Evolutionary conservation across 2,888 invertebrate species (phyloP).

Genomic region (Agriopis aurantiaria): DNA sequence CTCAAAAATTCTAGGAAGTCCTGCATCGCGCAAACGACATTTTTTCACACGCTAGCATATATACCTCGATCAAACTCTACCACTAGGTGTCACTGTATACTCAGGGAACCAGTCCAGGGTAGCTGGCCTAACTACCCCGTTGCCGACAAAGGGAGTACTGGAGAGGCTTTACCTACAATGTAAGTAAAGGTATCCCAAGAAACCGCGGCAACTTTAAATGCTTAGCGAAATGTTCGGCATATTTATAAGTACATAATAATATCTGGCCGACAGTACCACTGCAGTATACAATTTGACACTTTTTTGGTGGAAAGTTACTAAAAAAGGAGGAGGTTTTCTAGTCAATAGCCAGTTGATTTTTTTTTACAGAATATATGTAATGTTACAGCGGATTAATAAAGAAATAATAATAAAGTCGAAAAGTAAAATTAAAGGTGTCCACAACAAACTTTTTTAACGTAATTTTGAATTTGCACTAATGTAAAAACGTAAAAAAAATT

Average conservation of each 20-base stretch:
- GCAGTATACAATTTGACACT: conserved; percentile 57
- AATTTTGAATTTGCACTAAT: too few species aligned
- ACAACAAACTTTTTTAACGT: too few species aligned
- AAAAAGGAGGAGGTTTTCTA: too few species aligned
- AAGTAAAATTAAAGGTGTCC: too few species aligned
- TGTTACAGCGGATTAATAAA: too few species aligned
- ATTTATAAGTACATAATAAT: conserved; percentile 23
- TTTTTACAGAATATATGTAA: too few species aligned
- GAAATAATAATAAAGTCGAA: too few species aligned
- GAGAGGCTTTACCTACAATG: conserved; percentile 41
- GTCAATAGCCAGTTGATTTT: too few species aligned
- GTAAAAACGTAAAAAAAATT: too few species aligned
- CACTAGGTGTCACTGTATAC: conserved; percentile 60
- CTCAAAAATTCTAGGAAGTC: background rate
- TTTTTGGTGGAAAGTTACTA: conserved; percentile 17
- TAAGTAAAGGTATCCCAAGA: conserved; percentile 38
- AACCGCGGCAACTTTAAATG: conserved; percentile 21
- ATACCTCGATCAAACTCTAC: conserved; percentile 1
- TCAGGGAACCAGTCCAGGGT: conserved; percentile 56
- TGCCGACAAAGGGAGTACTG: conserved; percentile 18
- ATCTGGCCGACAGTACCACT: conserved; percentile 45
- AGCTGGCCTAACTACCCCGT: conserved; percentile 45
- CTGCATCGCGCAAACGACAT: conserved; percentile 58
- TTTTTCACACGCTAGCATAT: conserved; percentile 39
- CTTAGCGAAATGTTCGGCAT: conserved; percentile 48